These are phyloP conservation scores for Oreochromis tanganicae DNA, from an alignment of 2,113 vertebrate genomes.

Conservation along the genomic window DNA sequence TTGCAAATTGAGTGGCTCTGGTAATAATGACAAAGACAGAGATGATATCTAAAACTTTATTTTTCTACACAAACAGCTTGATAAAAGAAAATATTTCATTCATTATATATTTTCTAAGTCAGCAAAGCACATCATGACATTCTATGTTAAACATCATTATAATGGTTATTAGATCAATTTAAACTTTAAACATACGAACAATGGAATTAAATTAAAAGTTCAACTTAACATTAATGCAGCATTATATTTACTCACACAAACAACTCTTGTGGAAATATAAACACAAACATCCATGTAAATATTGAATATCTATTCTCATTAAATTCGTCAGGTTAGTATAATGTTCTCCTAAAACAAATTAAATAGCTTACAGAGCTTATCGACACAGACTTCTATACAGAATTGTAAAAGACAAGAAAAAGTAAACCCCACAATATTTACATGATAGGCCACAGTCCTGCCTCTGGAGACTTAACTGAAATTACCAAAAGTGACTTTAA, in stretches of 20 bases:
- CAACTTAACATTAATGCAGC: neutral
- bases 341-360: neutral
- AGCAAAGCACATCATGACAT: neutral
- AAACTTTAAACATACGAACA: neutral
- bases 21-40: neutral
- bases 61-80: neutral
- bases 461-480: neutral
- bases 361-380: neutral
- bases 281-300: neutral
- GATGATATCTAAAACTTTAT: slow-evolving; percentile 2
- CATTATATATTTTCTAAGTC: neutral
- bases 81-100: neutral
- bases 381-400: neutral
- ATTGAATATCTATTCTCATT: neutral
- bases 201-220: neutral
- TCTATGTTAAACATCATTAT: neutral
- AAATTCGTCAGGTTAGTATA: neutral
- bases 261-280: neutral
- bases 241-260: neutral
- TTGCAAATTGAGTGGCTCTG: neutral
- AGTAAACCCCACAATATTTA: neutral
- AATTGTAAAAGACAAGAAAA: neutral
- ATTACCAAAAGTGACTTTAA: neutral
- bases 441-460: neutral
- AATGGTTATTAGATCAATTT: neutral